phyloP scores from a whole-genome alignment of 1,140 invertebrate species.

The Bombus affinis region DNA sequence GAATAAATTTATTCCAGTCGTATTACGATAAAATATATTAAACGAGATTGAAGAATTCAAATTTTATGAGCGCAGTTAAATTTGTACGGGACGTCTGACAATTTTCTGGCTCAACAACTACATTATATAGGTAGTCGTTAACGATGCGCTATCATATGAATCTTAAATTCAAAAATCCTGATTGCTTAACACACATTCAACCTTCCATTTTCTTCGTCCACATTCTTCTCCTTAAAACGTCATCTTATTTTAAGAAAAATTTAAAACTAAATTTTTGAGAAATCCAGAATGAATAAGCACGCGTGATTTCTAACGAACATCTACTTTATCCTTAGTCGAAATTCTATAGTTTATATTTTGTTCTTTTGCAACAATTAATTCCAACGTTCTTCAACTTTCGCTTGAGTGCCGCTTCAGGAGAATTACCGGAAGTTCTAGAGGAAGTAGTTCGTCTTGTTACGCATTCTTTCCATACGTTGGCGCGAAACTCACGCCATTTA shows the following conservation, averaged over 20 bases:
- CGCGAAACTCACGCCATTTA: constrained; percentile 17
- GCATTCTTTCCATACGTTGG: constrained; percentile 26
- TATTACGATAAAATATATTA: background rate
- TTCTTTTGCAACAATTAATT: background rate
- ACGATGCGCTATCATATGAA: background rate
- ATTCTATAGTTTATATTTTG: background rate
- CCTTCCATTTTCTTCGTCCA: background rate
- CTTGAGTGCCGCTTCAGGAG: background rate
- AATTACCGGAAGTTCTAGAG: background rate
- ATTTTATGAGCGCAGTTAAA: background rate
- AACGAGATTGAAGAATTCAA: background rate
- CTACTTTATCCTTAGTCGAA: background rate
- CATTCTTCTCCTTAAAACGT: background rate
- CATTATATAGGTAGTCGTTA: no score
- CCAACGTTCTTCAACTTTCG: background rate
- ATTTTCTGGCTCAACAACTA: no score
- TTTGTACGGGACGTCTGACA: background rate
- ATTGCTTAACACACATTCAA: background rate
- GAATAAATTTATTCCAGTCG: background rate
- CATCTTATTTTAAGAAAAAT: background rate
- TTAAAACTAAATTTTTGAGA: background rate
- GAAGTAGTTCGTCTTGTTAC: constrained; percentile 9
- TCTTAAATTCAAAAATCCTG: background rate
- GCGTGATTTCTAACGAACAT: background rate
- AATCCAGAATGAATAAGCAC: background rate